Conservation (phyloP, 1,140 invertebrate genomes). For the Vollenhovia emeryi region DNA sequence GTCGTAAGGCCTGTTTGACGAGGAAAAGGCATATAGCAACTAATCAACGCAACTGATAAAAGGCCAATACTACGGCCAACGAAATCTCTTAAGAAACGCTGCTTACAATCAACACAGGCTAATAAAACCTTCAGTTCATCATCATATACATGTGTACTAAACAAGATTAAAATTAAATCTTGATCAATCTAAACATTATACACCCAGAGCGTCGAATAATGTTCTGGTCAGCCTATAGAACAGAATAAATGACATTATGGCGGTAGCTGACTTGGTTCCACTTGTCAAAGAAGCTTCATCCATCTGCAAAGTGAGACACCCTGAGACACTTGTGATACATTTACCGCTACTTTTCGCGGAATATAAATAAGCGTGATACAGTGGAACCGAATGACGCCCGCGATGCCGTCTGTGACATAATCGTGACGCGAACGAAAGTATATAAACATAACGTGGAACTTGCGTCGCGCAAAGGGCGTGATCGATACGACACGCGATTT, state of each 20-base stretch:
- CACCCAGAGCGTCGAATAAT: not conserved
- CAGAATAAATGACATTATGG: not conserved
- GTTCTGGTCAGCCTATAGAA: not conserved
- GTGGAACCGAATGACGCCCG: not conserved
- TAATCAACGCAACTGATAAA: not conserved
- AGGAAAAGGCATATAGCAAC: not conserved
- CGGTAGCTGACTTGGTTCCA: not conserved
- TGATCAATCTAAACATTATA: not conserved
- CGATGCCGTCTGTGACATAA: not conserved
- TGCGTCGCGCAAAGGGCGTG: too few relatives aligned
- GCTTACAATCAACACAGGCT: not conserved
- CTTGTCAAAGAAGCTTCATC: not conserved
- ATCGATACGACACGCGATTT: not conserved
- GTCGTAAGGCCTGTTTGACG: conserved; percentile 87
- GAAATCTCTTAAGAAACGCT: not conserved
- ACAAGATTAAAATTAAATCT: not conserved
- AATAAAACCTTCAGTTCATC: not conserved
- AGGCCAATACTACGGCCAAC: not conserved
- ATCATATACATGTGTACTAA: not conserved
- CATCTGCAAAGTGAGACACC: not conserved
- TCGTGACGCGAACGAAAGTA: conserved; percentile 31
- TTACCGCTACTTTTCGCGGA: not conserved
- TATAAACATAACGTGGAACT: too few relatives aligned
- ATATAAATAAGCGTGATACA: not conserved
- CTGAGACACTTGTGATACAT: not conserved